phyloP scores from a whole-genome alignment of 2,113 vertebrate species.

The Sceloporus tristichus region DNA sequence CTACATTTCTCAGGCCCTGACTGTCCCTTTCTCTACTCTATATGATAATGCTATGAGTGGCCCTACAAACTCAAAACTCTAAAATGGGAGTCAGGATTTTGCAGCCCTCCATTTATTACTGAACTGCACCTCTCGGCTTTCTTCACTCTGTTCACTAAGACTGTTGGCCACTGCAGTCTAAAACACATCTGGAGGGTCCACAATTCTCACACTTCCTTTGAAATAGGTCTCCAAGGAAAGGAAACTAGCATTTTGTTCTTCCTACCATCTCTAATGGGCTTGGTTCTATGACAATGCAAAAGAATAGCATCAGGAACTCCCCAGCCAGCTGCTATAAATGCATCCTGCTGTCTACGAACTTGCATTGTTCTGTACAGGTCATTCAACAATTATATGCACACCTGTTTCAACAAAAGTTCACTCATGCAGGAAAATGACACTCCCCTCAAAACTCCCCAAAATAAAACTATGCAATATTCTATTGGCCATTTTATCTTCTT shows the following conservation, averaged over 20 bases:
- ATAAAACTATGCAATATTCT: background rate
- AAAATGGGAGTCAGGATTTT: too few relatives aligned
- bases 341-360: background rate
- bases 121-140: too few relatives aligned
- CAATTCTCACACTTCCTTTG: too few relatives aligned
- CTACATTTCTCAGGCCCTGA: background rate
- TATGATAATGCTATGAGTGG: background rate
- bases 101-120: too few relatives aligned
- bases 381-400: conserved; percentile 5
- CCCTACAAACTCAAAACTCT: too few relatives aligned
- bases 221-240: background rate
- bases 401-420: background rate
- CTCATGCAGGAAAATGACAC: background rate
- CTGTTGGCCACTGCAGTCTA: too few relatives aligned
- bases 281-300: background rate
- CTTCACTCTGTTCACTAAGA: too few relatives aligned
- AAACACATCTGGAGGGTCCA: too few relatives aligned
- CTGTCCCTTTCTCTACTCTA: background rate
- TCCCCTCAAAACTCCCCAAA: background rate
- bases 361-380: background rate
- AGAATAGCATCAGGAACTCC: background rate
- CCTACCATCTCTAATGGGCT: background rate
- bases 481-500: background rate
- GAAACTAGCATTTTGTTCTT: background rate
- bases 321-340: background rate